Evolutionary conservation across 2,888 invertebrate genomes (phyloP).

Genomic region (Lochmaea crataegi): DNA sequence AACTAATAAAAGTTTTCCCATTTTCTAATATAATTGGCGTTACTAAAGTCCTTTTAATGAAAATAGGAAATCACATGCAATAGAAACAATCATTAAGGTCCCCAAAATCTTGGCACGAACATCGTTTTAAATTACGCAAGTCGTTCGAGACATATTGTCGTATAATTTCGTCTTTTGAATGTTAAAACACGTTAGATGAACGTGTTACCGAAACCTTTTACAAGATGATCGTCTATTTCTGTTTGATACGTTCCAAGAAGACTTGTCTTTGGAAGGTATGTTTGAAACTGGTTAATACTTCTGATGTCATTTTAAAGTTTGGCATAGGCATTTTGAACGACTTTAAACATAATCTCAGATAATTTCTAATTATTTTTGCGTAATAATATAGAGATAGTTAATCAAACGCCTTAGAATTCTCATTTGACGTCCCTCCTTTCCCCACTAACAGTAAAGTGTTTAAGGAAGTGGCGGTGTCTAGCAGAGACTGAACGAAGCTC

Average conservation of each 20-base stretch:
- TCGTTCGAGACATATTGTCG: slow-evolving; percentile 27
- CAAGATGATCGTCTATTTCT: slow-evolving; percentile 4
- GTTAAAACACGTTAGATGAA: slow-evolving; percentile 26
- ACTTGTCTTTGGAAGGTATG: background rate
- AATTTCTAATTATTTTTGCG: too few relatives aligned
- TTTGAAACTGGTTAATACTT: background rate
- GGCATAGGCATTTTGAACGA: too few relatives aligned
- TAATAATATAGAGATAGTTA: too few relatives aligned
- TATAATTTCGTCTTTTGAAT: slow-evolving; percentile 28
- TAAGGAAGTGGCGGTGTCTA: too few relatives aligned
- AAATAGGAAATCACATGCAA: slow-evolving; percentile 25
- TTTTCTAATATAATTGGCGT: background rate
- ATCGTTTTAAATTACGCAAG: slow-evolving; percentile 9
- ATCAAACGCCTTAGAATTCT: too few relatives aligned
- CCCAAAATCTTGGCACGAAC: slow-evolving; percentile 15
- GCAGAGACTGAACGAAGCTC: too few relatives aligned
- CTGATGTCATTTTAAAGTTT: background rate
- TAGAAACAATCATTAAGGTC: slow-evolving; percentile 11
- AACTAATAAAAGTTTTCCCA: slow-evolving; percentile 4
- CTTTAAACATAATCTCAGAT: too few relatives aligned
- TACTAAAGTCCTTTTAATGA: slow-evolving; percentile 4
- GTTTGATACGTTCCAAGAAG: background rate
- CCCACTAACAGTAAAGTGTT: too few relatives aligned
- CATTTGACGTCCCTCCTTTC: too few relatives aligned
- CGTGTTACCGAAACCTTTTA: slow-evolving; percentile 13